phyloP scores from a whole-genome alignment of 2,113 vertebrate genomes.

The Mesoclemmys tuberculata region DNA sequence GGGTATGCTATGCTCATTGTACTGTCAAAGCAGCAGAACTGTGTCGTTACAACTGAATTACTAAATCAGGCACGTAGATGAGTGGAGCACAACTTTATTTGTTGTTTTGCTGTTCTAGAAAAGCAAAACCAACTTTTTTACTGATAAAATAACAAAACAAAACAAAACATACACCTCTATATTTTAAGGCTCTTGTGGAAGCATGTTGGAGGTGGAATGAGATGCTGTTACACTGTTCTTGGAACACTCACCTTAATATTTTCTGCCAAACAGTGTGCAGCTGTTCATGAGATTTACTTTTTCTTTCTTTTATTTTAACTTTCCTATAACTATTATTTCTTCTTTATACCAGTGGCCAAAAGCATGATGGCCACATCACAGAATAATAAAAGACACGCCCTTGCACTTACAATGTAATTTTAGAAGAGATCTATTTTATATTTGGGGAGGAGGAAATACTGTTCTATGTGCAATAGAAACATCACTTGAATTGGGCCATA shows the following conservation, averaged over 20 bases:
- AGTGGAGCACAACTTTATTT: neutral
- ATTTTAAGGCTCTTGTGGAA: neutral
- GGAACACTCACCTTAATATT: neutral
- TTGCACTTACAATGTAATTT: neutral
- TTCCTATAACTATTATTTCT: neutral
- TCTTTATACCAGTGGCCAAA: neutral
- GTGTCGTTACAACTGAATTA: neutral
- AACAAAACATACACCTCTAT: neutral
- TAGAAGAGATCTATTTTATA: accelerated
- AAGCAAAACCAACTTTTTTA: neutral
- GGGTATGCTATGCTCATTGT: neutral
- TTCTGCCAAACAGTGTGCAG: neutral
- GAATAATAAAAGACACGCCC: neutral
- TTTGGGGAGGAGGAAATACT: neutral
- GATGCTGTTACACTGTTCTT: neutral
- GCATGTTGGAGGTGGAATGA: neutral
- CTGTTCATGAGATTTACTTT: neutral
- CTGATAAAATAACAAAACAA: neutral
- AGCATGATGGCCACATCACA: neutral
- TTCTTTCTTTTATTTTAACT: neutral
- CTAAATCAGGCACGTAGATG: neutral
- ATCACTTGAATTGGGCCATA: accelerated
- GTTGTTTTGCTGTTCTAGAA: neutral
- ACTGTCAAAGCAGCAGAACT: neutral
- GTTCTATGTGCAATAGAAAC: accelerated